Percentiles rank a stretch among this genome's conserved stretches.
These are phyloP conservation scores for Venturia canescens DNA, from an alignment of 1,140 invertebrate genomes.

Conservation along the genomic window DNA sequence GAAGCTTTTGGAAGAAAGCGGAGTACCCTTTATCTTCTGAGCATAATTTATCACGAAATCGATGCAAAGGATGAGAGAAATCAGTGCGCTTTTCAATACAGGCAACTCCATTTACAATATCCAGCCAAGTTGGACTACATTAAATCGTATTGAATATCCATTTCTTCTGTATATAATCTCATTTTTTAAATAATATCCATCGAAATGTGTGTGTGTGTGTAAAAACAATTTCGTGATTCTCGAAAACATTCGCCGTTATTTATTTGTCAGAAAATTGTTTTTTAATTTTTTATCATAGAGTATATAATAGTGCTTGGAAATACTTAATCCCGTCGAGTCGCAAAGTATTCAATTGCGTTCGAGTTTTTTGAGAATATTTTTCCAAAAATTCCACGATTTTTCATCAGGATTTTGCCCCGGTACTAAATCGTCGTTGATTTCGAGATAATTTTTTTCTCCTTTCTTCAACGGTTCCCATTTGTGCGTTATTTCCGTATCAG, in stretches of 20 bases:
- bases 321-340: too few species aligned
- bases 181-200: too few species aligned
- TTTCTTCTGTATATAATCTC: too few species aligned
- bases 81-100: slow-evolving; percentile 84
- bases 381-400: slow-evolving; percentile 52
- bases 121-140: slow-evolving; percentile 71
- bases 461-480: slow-evolving; percentile 69
- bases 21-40: slow-evolving; percentile 83
- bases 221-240: too few species aligned
- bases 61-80: slow-evolving; percentile 82
- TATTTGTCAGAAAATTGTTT: too few species aligned
- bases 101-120: slow-evolving; percentile 83
- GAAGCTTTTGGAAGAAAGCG: slow-evolving; percentile 86
- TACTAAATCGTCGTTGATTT: slow-evolving; percentile 63
- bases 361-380: slow-evolving; percentile 35
- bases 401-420: slow-evolving; percentile 56
- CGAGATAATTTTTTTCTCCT: slow-evolving; percentile 66
- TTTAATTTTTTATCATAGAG: too few species aligned
- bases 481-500: slow-evolving; percentile 60
- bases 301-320: too few species aligned
- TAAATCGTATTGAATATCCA: slow-evolving; percentile 65
- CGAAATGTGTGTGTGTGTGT: too few species aligned
- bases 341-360: not conserved
- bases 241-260: too few species aligned
- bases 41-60: slow-evolving; percentile 81